These are phyloP conservation scores for Apocrypta bakeri DNA, from an alignment of 1,140 invertebrate species.

Conservation along the genomic window DNA sequence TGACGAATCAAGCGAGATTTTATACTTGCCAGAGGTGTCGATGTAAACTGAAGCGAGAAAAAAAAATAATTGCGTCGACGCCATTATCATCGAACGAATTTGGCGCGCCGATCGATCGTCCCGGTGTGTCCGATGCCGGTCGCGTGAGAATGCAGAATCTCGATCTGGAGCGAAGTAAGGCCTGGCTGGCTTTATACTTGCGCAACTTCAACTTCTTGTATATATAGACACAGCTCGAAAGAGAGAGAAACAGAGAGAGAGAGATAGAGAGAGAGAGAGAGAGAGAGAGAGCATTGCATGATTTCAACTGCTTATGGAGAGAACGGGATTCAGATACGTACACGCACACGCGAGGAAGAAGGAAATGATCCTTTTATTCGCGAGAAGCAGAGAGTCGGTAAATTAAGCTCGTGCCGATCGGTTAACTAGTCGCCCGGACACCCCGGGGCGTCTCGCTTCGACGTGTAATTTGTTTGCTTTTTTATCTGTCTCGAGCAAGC, in stretches of 20 bases:
- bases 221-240: not conserved
- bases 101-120: not conserved
- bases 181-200: not conserved
- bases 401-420: slow-evolving; percentile 7
- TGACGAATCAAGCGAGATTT: too few relatives aligned
- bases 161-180: not conserved
- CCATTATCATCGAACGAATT: not conserved
- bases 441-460: slow-evolving; percentile 1
- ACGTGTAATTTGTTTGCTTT: slow-evolving; percentile 7
- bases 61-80: not conserved
- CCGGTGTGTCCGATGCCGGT: not conserved
- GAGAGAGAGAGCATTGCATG: not conserved
- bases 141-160: not conserved
- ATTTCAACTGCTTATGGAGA: slow-evolving; percentile 37
- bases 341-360: slow-evolving; percentile 2
- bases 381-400: not conserved
- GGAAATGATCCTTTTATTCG: slow-evolving; percentile 35
- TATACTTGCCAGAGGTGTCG: not conserved
- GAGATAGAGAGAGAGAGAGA: not conserved
- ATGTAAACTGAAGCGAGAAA: not conserved
- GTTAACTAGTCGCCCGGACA: slow-evolving; percentile 10
- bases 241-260: not conserved
- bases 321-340: slow-evolving; percentile 8
- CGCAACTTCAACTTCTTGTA: not conserved
- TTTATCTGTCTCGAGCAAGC: not conserved